Conservation (phyloP, 2,113 vertebrate species). For the Rhinichthys klamathensis region DNA sequence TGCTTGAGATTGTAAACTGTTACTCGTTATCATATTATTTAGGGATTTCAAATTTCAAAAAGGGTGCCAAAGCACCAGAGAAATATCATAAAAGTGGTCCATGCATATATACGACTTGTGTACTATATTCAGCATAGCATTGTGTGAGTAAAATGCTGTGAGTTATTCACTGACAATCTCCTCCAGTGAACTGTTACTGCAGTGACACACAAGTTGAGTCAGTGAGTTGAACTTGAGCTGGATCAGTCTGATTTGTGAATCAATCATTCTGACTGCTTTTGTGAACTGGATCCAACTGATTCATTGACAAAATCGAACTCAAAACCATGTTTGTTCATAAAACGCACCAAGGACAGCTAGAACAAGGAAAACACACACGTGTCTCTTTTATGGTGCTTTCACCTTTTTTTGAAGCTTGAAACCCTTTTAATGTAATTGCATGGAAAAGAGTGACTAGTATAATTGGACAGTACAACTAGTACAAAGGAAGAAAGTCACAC, state of each 20-base stretch:
- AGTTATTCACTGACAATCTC: neutral
- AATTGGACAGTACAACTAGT: too few species aligned
- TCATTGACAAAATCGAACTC: neutral
- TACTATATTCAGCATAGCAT: neutral
- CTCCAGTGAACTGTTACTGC: conserved; percentile 5
- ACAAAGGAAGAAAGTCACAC: neutral
- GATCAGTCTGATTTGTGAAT: neutral
- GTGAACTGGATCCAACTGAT: neutral
- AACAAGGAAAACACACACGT: too few species aligned
- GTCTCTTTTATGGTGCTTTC: neutral
- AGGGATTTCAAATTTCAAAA: neutral
- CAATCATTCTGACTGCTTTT: conserved; percentile 2
- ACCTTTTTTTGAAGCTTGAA: neutral
- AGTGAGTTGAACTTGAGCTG: neutral
- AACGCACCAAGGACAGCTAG: neutral
- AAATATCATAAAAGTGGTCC: neutral
- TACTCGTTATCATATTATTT: neutral
- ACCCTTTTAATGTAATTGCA: neutral
- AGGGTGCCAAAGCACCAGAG: neutral
- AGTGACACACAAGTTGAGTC: neutral
- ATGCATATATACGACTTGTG: neutral
- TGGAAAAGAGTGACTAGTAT: neutral
- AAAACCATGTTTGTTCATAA: neutral
- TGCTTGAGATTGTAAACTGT: too few species aligned
- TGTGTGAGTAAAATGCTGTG: neutral